These are phyloP conservation scores for Achatina immaculata DNA, from an alignment of 1,140 invertebrate species.

Conservation along the genomic window DNA sequence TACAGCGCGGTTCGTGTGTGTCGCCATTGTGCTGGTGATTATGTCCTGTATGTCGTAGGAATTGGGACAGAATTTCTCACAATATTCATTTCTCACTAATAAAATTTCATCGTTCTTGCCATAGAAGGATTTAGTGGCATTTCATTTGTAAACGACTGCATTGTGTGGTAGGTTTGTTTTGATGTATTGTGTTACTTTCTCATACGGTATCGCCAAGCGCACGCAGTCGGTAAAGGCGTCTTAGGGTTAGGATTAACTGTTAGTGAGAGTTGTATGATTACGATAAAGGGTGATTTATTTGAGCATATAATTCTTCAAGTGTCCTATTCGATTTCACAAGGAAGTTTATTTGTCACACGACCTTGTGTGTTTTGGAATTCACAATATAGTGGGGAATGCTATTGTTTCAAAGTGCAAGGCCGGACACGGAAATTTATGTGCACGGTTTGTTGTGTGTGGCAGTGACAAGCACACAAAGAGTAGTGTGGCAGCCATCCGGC, in stretches of 20 bases:
- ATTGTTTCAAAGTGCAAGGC: no score
- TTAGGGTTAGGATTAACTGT: no score
- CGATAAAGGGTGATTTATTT: no score
- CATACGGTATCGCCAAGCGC: background rate
- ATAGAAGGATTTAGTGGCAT: background rate
- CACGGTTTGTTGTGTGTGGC: constrained; percentile 32
- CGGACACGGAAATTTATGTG: no score
- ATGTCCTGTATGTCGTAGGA: background rate
- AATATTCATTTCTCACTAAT: background rate
- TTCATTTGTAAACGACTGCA: background rate
- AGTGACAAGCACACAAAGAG: constrained; percentile 11
- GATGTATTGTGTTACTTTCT: background rate
- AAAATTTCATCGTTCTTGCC: background rate
- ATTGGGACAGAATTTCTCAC: background rate
- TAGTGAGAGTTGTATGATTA: no score
- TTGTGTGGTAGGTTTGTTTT: constrained; percentile 5
- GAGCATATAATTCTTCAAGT: no score
- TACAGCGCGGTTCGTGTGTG: constrained; percentile 20
- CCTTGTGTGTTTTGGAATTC: no score
- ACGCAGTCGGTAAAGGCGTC: no score
- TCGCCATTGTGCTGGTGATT: constrained; percentile 17
- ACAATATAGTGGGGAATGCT: no score
- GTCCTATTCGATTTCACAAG: no score
- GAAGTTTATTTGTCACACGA: no score
- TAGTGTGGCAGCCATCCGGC: background rate